A percentile compares a stretch with the other conserved stretches of the same genome.
These are phyloP conservation scores for Lates calcarifer DNA, from an alignment of 2,113 vertebrate species.

Conservation along the genomic window DNA sequence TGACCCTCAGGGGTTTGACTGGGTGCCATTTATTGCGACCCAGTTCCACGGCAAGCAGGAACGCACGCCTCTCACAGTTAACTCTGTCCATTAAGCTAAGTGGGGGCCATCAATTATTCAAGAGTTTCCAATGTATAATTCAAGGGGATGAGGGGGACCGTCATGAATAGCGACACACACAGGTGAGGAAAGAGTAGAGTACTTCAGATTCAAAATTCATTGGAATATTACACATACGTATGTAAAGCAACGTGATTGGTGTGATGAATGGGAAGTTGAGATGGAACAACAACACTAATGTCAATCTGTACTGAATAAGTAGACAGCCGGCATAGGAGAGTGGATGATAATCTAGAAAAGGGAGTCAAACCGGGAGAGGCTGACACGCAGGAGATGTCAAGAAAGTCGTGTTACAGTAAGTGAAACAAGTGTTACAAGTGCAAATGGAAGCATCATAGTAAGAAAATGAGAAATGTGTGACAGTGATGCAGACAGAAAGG, in stretches of 20 bases:
- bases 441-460: not conserved
- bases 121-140: constrained; percentile 76
- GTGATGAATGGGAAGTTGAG: constrained; percentile 1
- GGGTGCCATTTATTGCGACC: constrained; percentile 61
- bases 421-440: not conserved
- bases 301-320: constrained; percentile 40
- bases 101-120: constrained; percentile 80
- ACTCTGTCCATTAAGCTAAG: constrained; percentile 84
- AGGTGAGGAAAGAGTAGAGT: constrained; percentile 54
- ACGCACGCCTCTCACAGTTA: constrained; percentile 68
- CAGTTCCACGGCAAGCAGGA: constrained; percentile 59
- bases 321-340: not conserved
- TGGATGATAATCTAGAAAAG: too few species aligned
- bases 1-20: constrained; percentile 60
- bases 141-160: constrained; percentile 54
- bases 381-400: not conserved
- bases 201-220: constrained; percentile 21
- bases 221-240: constrained; percentile 29
- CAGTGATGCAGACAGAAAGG: not conserved
- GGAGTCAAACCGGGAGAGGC: not conserved
- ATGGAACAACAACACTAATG: constrained; percentile 14
- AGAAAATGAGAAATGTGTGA: not conserved
- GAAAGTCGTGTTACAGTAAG: not conserved
- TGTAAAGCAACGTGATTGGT: not conserved
- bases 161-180: constrained; percentile 67